Conservation (phyloP, 2,888 invertebrate genomes). For the Tetrapedia diversipes region DNA sequence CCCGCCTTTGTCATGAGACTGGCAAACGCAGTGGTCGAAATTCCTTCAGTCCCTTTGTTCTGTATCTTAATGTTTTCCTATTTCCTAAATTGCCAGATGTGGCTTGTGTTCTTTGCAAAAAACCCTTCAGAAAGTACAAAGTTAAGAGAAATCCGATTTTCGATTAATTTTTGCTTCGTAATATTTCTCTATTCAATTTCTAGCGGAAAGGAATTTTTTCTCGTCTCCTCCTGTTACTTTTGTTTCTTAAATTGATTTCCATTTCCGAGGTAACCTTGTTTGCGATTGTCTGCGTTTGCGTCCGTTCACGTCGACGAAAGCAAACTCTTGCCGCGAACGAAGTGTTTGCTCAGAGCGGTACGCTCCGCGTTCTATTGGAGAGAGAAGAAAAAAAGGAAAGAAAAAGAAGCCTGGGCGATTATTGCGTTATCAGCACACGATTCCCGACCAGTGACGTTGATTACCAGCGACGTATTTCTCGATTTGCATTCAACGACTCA, state of each 20-base stretch:
- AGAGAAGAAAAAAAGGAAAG: too few relatives aligned
- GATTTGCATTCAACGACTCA: background rate
- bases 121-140: too few relatives aligned
- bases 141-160: too few relatives aligned
- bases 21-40: too few relatives aligned
- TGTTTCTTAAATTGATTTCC: background rate
- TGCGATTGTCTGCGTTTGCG: slow-evolving; percentile 5
- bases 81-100: too few relatives aligned
- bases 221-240: background rate
- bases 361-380: too few relatives aligned
- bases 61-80: too few relatives aligned
- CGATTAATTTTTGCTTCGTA: too few relatives aligned
- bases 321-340: background rate
- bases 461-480: slow-evolving; percentile 7
- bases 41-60: too few relatives aligned
- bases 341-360: slow-evolving; percentile 14
- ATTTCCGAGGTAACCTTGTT: background rate
- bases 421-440: slow-evolving; percentile 27
- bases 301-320: slow-evolving; percentile 11
- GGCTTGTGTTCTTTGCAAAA: too few relatives aligned
- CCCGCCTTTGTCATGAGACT: too few relatives aligned
- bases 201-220: background rate
- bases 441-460: slow-evolving; percentile 6
- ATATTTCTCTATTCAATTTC: too few relatives aligned
- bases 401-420: slow-evolving; percentile 26